Conservation (phyloP, 2,888 invertebrate species). For the Sepiola atlantica region DNA sequence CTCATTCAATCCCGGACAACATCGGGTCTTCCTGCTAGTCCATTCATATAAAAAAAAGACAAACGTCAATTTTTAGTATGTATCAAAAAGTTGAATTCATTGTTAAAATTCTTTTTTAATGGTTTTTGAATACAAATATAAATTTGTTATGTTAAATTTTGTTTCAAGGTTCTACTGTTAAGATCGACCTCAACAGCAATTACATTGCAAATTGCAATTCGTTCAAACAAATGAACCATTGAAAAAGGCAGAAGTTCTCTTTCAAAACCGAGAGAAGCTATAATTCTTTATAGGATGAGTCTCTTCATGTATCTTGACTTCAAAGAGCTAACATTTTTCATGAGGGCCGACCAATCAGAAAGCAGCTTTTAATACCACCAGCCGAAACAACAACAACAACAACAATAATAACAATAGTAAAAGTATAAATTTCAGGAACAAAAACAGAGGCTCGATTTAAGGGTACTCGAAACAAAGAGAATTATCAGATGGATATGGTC, state of each 20-base stretch:
- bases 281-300: not conserved
- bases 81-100: not conserved
- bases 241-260: not conserved
- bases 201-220: not conserved
- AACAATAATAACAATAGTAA: not conserved
- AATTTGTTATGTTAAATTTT: not conserved
- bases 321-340: conserved; percentile 4
- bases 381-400: not conserved
- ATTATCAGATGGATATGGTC: not conserved
- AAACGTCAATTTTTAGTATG: not conserved
- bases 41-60: not conserved
- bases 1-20: too few species aligned
- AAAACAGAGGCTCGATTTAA: not conserved
- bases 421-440: not conserved
- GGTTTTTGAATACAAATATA: not conserved
- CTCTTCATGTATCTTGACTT: conserved; percentile 15
- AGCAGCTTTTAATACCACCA: not conserved
- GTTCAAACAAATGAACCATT: not conserved
- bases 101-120: too few species aligned
- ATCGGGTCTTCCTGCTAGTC: not conserved
- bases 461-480: not conserved
- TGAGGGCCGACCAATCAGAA: not conserved
- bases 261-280: not conserved
- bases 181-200: not conserved
- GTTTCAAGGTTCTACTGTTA: not conserved